Evolutionary conservation across 2,888 invertebrate genomes (phyloP), one percentile per base, ranked within the genome.

Genomic region (Theristus sp.): DNA sequence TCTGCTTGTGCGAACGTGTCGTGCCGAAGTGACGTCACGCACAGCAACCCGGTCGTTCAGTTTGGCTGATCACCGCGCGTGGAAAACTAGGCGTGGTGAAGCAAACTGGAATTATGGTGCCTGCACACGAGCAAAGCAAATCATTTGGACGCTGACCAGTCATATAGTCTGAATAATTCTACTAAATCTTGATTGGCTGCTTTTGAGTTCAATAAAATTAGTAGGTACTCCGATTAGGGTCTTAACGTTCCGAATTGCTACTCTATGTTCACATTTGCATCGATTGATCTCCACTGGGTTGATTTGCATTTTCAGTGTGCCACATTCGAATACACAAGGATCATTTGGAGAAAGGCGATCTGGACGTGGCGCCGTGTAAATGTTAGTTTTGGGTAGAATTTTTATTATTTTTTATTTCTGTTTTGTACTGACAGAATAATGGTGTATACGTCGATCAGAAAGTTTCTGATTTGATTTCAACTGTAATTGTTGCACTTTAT

Each of bases 281-380:
- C 38, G 38, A 38, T 38, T 6, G n/a, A n/a, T n/a, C n/a, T n/a
- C n/a, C n/a, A n/a, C n/a, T n/a, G n/a, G n/a, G n/a, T n/a, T n/a
- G n/a, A n/a, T n/a, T n/a, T n/a, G n/a, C n/a, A 13, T 47, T 66
- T 70, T 6, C 74, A 86, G 91, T 90, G 67, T 96, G 94, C 79
- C 86, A 88, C 73, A 86, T 89, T 75, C 94, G 94, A 81, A 87
- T 96, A 73, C 96, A 98, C 79, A 88, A 89, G 76, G 94, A 96
- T 75, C 96, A 98, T 81, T 83, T 89, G 75, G 85, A 87, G 70
- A 84, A 83, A 69, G 83, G 83, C 70, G 85, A 85, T 74, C 87
- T 87, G 75, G 82, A 84, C 64, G 84, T 93, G 73, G 88, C 89
- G 65, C 91, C 93, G 56, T 96, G 94, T 80, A 94, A 93, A 74